These are phyloP conservation scores for silkworm (Bombyx mori) DNA, from an alignment of 1,140 invertebrate genomes.

Conservation along the genomic window ASM3026992v2 NC_085132.1:5754001-5754500, in stretches of 20 bases:
- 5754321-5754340: slow-evolving; percentile 43
- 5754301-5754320: slow-evolving; percentile 51
- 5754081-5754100: slow-evolving; percentile 82
- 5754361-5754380: slow-evolving; percentile 45
- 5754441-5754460: slow-evolving; percentile 80
- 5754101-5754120: slow-evolving; percentile 95
- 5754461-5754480: slow-evolving; percentile 76
- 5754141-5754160: slow-evolving; percentile 97
- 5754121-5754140: slow-evolving; percentile 96
- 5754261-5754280: slow-evolving; percentile 63
- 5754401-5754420: slow-evolving; percentile 62
- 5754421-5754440: slow-evolving; percentile 78
- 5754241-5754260: slow-evolving; percentile 65
- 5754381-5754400: slow-evolving; percentile 56
- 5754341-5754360: slow-evolving; percentile 40
- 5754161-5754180: slow-evolving; percentile 96
- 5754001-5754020: slow-evolving; percentile 95
- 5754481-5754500: slow-evolving; percentile 66
- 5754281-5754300: slow-evolving; percentile 61
- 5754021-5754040: slow-evolving; percentile 92
- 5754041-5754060: slow-evolving; percentile 86
- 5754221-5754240: slow-evolving; percentile 65
- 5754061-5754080: slow-evolving; percentile 83
- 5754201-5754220: slow-evolving; percentile 80
- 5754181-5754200: slow-evolving; percentile 89